A percentile compares a stretch with the other conserved stretches of the same genome.
phyloP scores from a whole-genome alignment of 2,797 vertebrate species.

The Carduelis carduelis region DNA sequence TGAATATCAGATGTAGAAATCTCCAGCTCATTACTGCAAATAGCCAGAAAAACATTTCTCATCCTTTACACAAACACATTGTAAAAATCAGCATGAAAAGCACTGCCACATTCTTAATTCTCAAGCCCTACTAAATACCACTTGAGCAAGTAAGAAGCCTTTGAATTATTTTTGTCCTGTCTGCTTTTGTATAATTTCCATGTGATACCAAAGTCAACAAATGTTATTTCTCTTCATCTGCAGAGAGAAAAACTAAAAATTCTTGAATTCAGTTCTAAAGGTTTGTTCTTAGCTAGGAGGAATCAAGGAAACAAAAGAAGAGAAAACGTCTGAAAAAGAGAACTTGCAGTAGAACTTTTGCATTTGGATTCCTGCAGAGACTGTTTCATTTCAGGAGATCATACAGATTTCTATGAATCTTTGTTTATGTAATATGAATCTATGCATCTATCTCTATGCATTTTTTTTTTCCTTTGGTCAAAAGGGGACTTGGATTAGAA shows the following conservation, averaged over 20 bases:
- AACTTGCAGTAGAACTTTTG: background rate
- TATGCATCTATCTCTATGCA: rapidly evolving
- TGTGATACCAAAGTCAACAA: background rate
- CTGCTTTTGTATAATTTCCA: background rate
- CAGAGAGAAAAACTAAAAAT: slow-evolving; percentile 15
- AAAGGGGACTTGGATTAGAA: background rate
- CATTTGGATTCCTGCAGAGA: background rate
- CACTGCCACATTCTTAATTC: background rate
- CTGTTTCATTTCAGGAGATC: background rate
- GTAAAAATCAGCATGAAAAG: background rate
- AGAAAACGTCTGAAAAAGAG: background rate
- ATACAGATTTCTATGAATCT: background rate
- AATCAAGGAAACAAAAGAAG: background rate
- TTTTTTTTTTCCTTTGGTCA: background rate
- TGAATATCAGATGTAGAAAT: background rate
- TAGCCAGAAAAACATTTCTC: background rate
- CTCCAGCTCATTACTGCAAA: background rate
- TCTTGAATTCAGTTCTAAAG: slow-evolving; percentile 48
- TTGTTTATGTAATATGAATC: background rate
- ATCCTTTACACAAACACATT: background rate
- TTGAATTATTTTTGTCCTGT: background rate
- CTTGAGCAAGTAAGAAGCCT: background rate
- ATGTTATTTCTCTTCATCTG: slow-evolving; percentile 21
- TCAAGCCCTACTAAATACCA: background rate
- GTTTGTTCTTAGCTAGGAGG: slow-evolving; percentile 13